A percentile compares a stretch with the other conserved stretches of the same genome.
phyloP scores from a whole-genome alignment of 2,113 vertebrate species.

The Pachycephala philippinensis region DNA sequence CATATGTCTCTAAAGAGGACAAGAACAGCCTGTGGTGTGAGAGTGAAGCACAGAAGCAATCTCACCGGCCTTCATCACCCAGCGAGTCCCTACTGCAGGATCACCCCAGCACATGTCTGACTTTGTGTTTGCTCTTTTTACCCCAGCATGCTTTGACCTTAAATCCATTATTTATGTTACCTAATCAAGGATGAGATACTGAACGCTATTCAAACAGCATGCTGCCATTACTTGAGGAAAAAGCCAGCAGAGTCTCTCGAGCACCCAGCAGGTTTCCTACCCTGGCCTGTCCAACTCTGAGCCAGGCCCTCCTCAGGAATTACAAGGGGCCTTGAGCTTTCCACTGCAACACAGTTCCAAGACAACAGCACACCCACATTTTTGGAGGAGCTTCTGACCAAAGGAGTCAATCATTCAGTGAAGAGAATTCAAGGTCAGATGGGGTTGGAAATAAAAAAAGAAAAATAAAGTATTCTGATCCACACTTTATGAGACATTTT shows the following conservation, averaged over 20 bases:
- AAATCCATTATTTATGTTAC: not conserved
- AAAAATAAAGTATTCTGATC: not conserved
- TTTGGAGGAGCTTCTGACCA: not conserved
- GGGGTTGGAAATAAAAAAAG: not conserved
- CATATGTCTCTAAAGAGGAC: not conserved
- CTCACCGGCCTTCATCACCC: not conserved
- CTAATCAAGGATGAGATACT: not conserved
- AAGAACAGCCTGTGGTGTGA: not conserved
- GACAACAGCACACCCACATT: not conserved
- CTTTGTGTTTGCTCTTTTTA: not conserved
- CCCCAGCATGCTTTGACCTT: not conserved
- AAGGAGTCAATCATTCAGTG: not conserved
- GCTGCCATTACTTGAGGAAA: not conserved
- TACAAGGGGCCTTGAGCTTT: not conserved
- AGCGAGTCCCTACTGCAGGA: accelerated
- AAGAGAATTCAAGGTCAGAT: not conserved
- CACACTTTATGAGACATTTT: not conserved
- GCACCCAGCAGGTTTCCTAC: not conserved
- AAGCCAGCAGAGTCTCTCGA: not conserved
- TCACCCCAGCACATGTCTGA: not conserved
- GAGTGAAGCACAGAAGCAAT: not conserved
- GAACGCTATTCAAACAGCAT: not conserved
- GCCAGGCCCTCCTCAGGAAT: not conserved
- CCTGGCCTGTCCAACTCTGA: not conserved
- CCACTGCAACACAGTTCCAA: not conserved